These are phyloP conservation scores for Perithous albicinctus DNA, from an alignment of 2,888 invertebrate species.

Conservation along the genomic window DNA sequence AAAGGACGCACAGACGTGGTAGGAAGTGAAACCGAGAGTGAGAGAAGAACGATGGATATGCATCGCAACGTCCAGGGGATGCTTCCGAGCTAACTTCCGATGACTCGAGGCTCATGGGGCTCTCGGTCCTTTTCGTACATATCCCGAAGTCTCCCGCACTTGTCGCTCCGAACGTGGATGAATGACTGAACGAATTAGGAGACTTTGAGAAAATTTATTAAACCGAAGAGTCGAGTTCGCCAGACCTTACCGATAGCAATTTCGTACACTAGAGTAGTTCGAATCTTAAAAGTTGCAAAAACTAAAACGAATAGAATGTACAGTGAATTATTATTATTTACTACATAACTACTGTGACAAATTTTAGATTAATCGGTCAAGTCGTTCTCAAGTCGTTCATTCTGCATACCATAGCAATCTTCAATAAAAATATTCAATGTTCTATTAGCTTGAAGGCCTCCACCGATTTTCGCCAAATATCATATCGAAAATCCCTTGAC, in stretches of 20 bases:
- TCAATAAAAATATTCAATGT: no score
- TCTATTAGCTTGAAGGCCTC: no score
- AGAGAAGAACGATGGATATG: conserved; percentile 46
- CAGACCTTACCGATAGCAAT: not conserved
- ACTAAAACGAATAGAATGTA: not conserved
- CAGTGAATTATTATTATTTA: no score
- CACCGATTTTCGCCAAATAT: no score
- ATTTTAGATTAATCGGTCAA: no score
- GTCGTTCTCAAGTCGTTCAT: no score
- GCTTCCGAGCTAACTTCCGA: conserved; percentile 39
- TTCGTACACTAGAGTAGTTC: not conserved
- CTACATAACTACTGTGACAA: no score
- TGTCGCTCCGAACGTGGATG: not conserved
- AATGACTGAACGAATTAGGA: conserved; percentile 14
- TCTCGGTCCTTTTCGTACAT: not conserved
- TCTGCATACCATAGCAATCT: no score
- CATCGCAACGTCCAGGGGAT: conserved; percentile 18
- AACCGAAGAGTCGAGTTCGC: not conserved
- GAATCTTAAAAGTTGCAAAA: not conserved
- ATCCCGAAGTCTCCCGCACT: not conserved
- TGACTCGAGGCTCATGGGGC: conserved; percentile 4
- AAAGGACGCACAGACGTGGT: conserved; percentile 45
- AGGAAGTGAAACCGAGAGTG: conserved; percentile 12
- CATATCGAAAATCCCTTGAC: no score
- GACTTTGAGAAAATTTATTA: not conserved